Conservation (phyloP, 53 echinoderm and acorn worm genomes). For the Mesocentrotus franciscanus region DNA sequence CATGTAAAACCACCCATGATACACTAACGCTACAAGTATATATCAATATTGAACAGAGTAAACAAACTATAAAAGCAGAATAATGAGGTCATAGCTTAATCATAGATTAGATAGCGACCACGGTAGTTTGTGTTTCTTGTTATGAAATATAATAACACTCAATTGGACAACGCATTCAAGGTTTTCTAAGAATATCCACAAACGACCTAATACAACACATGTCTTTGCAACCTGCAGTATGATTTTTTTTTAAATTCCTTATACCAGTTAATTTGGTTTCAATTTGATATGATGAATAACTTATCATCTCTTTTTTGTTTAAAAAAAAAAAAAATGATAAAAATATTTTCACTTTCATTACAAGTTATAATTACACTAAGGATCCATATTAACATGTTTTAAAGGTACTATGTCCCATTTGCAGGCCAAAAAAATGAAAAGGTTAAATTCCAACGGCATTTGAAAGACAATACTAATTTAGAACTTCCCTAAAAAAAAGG, state of each 20-base stretch:
- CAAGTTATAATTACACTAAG: too few relatives aligned
- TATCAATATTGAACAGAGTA: not conserved
- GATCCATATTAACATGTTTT: too few relatives aligned
- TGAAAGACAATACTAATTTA: too few relatives aligned
- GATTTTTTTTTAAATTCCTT: too few relatives aligned
- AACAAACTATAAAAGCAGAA: not conserved
- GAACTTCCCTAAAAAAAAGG: too few relatives aligned
- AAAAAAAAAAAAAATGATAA: too few relatives aligned
- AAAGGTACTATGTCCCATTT: too few relatives aligned
- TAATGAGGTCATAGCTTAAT: not conserved
- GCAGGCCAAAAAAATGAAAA: too few relatives aligned
- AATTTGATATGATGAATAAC: not conserved
- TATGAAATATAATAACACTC: not conserved
- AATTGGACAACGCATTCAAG: not conserved
- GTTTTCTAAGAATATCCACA: not conserved
- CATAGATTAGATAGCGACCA: not conserved
- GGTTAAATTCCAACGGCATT: too few relatives aligned
- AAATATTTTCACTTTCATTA: too few relatives aligned
- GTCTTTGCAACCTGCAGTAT: not conserved
- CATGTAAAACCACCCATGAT: too few relatives aligned
- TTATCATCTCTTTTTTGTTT: too few relatives aligned
- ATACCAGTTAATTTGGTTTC: not conserved
- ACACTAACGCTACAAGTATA: not conserved
- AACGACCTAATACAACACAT: not conserved
- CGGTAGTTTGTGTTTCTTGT: not conserved